Conservation (phyloP, 2,113 vertebrate species). For the Sporophila hypoxantha region DNA sequence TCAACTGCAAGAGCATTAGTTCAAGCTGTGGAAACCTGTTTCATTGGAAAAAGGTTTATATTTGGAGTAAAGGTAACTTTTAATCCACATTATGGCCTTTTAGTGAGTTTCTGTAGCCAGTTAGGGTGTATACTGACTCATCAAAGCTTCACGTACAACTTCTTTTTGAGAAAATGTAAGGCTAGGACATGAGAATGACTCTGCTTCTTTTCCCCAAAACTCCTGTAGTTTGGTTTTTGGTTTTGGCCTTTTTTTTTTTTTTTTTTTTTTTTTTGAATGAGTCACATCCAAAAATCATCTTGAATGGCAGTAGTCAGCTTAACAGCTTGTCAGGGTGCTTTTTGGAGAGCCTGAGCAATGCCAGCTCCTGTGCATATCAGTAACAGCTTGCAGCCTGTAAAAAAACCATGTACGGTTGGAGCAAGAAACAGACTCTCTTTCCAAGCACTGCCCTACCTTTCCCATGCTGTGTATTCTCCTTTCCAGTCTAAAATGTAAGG, state of each 20-base stretch:
- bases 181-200: background rate
- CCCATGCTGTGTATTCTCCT: background rate
- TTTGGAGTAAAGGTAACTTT: conserved; percentile 82
- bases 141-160: background rate
- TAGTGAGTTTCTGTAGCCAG: background rate
- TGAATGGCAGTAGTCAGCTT: conserved; percentile 3
- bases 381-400: conserved; percentile 28
- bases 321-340: conserved; percentile 23
- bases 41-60: conserved; percentile 77
- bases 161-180: background rate
- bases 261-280: background rate
- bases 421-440: background rate
- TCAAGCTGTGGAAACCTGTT: conserved; percentile 78
- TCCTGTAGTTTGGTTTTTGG: background rate
- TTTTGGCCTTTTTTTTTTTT: background rate
- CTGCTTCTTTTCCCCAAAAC: background rate
- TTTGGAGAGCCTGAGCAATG: background rate
- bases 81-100: background rate
- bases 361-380: background rate
- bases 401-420: background rate
- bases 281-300: background rate
- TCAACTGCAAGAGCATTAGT: conserved; percentile 39
- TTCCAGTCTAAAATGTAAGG: background rate
- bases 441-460: background rate
- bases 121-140: background rate